Evolutionary conservation across 2,797 vertebrate genomes (phyloP).

Genomic region (Cryptoprocta ferox): DNA sequence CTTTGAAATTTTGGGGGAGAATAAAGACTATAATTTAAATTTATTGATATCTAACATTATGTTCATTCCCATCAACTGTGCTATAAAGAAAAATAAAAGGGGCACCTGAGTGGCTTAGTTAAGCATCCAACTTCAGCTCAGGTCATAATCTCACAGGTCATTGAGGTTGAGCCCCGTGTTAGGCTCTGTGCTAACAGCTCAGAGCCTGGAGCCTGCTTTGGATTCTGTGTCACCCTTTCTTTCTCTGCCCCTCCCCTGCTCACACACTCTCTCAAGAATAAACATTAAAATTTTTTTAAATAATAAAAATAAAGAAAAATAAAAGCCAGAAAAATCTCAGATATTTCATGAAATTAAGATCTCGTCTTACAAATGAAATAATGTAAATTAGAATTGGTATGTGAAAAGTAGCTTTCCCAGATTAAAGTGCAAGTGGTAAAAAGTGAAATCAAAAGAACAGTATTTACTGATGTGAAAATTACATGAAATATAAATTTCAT

Average conservation of each 20-base stretch:
- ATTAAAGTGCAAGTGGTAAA: background rate
- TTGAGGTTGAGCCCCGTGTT: too few species aligned
- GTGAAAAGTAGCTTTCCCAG: slow-evolving; percentile 39
- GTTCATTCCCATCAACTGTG: background rate
- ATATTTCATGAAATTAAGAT: slow-evolving; percentile 46
- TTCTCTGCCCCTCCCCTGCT: too few species aligned
- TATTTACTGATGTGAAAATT: slow-evolving; percentile 39
- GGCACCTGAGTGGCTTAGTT: too few species aligned
- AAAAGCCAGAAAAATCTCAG: background rate
- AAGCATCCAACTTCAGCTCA: too few species aligned
- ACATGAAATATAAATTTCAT: slow-evolving; percentile 21
- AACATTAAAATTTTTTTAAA: too few species aligned
- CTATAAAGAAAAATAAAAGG: slow-evolving; percentile 3
- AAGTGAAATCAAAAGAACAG: background rate
- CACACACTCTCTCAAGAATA: too few species aligned
- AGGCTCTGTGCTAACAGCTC: too few species aligned
- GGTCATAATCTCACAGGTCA: too few species aligned
- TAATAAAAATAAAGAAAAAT: background rate
- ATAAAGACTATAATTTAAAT: slow-evolving; percentile 26
- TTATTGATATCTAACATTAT: slow-evolving; percentile 11
- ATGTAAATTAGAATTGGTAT: slow-evolving; percentile 25
- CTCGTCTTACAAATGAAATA: slow-evolving; percentile 44
- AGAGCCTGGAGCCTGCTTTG: too few species aligned
- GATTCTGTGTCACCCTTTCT: too few species aligned
- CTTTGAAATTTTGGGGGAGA: slow-evolving; percentile 40